Evolutionary conservation across 2,888 invertebrate species (phyloP).

Genomic region (Hydraecia micacea): DNA sequence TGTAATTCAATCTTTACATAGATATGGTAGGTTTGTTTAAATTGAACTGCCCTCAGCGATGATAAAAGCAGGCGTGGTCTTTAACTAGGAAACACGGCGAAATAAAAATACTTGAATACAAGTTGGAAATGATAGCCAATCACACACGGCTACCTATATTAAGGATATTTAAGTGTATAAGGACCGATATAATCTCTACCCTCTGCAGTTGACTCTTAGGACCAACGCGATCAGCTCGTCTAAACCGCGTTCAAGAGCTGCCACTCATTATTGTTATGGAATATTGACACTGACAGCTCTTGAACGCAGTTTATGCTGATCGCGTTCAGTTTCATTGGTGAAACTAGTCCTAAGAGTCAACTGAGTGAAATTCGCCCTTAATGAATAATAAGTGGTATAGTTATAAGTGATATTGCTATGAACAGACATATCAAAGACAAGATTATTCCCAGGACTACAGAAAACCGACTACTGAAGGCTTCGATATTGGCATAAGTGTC

Average conservation of each 20-base stretch:
- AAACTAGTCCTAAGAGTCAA: no score
- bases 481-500: background rate
- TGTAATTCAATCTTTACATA: background rate
- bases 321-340: background rate
- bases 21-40: background rate
- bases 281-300: background rate
- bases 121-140: background rate
- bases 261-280: background rate
- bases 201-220: background rate
- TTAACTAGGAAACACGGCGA: background rate
- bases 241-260: background rate
- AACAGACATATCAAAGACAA: background rate
- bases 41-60: background rate
- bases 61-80: background rate
- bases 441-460: background rate
- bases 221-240: background rate
- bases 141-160: no score
- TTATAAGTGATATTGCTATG: background rate
- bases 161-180: background rate
- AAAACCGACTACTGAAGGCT: background rate
- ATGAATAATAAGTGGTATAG: background rate
- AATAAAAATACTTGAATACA: background rate
- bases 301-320: background rate
- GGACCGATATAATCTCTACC: background rate
- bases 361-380: background rate